Conservation (phyloP, 2,113 vertebrate species). For the Montifringilla adamsi region DNA sequence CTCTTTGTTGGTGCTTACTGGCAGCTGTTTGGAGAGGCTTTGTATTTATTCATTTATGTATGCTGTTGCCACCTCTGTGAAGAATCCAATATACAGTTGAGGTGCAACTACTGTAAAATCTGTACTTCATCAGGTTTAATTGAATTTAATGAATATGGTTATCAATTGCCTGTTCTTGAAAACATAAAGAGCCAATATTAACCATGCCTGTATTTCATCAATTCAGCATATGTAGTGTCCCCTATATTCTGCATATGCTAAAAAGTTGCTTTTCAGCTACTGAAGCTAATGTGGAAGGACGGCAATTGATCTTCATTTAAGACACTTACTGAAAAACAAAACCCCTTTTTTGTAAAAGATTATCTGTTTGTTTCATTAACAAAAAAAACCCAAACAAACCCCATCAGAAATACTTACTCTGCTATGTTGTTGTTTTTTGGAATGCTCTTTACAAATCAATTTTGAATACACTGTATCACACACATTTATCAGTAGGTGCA, state of each 20-base stretch:
- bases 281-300: background rate
- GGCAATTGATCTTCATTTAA: background rate
- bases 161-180: background rate
- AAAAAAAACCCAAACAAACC: accelerated
- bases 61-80: background rate
- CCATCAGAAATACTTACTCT: background rate
- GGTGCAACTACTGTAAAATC: background rate
- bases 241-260: background rate
- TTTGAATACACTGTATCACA: background rate
- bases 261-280: background rate
- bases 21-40: background rate
- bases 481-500: background rate
- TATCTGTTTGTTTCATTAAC: background rate
- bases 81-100: background rate
- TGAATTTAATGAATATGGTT: background rate
- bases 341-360: background rate
- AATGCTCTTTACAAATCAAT: background rate
- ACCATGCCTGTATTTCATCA: background rate
- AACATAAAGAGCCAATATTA: background rate
- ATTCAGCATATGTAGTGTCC: background rate
- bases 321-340: background rate
- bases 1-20: background rate
- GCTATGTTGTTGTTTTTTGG: background rate
- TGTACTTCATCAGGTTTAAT: background rate
- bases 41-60: background rate